Percentiles rank a stretch among this genome's conserved stretches.
Evolutionary conservation across 92 coral and sea anemone species (phyloP).

Genomic region (Scolanthus callimorphus): DNA sequence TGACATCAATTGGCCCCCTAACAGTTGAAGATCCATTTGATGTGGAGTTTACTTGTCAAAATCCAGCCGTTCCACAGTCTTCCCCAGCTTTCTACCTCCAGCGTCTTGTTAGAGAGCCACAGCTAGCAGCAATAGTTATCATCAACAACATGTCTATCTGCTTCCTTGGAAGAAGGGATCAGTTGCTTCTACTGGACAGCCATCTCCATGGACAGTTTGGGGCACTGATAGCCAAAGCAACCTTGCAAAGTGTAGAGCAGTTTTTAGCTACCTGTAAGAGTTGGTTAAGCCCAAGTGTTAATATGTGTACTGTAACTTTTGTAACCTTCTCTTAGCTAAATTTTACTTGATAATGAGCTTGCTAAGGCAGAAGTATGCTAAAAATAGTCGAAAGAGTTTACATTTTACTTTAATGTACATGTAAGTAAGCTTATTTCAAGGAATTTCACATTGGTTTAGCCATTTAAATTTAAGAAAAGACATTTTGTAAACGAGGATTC

Average conservation of each 20-base stretch:
- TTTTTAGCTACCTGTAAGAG: constrained; percentile 13
- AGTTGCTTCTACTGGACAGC: constrained; percentile 12
- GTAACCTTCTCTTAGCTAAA: constrained; percentile 10
- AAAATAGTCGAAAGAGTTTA: no score
- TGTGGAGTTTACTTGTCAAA: constrained; percentile 1
- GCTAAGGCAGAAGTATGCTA: no score
- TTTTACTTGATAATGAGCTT: no score
- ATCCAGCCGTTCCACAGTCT: constrained; percentile 16
- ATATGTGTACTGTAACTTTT: constrained; percentile 37
- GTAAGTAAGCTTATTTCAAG: no score
- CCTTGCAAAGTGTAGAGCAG: constrained; percentile 7
- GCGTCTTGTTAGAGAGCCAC: background rate
- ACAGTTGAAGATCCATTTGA: constrained; percentile 19
- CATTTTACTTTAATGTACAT: no score
- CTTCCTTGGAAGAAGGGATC: constrained; percentile 1
- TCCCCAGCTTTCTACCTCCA: constrained; percentile 15
- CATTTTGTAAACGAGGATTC: no score
- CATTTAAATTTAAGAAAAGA: no score
- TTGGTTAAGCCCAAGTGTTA: constrained; percentile 14
- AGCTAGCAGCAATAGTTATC: constrained; percentile 17
- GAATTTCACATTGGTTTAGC: no score
- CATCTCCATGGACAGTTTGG: constrained; percentile 10
- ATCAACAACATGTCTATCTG: constrained; percentile 12
- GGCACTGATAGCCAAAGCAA: constrained; percentile 5
- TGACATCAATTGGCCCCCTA: background rate